Evolutionary conservation across 2,797 vertebrate species (phyloP), one percentile per base, ranked within the genome.

Genomic region (Tapera naevia): DNA sequence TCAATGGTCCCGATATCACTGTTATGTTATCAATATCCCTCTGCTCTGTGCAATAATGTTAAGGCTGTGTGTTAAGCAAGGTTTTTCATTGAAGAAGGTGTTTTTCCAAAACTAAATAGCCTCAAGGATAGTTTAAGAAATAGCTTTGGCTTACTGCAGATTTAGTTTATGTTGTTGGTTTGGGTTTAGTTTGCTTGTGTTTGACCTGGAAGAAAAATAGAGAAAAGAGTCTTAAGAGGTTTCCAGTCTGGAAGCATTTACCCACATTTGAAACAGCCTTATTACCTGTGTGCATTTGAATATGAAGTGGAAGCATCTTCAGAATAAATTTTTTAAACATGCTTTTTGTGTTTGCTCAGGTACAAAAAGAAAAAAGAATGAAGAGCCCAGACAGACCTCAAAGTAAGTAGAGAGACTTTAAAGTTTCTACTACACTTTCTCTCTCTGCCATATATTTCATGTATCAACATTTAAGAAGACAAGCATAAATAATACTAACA

Each of bases 321-420:
- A 72, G 46, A 92, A 94, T 18, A 30, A 9, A 76, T 95, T 93
- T 95, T 95, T 96, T 90, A 80, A 88, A 65, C 64, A 83, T 89
- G 53, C 54, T n/a, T 85, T 85, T 76, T 66, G 19, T 89, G 48
- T 78, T 86, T 61, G 11, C 30, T 95, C 57, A 71, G 28, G 62
- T 60, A 89, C 65, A 92, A 73, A 88, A 82, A 96, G 90, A 70
- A 88, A 70, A 51, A 45, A 89, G 80, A 85, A 93, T 65, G 27
- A 91, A 81, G 66, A 93, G 43, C 51, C 30, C 79, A 95, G 86
- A 76, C 28, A 90, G 64, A 66, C 28, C 70, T 95, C 86, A 86
- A 81, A 93, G 66, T 75, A 67, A 83, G 89, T 85, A 91, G 86
- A 93, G 37, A 21, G 4, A 67, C 78, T 91, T 90, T 22, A 70